Percentiles rank a stretch among this genome's conserved stretches.
Conservation (phyloP, 2,113 vertebrate species). For the Planiliza haematocheilus region DNA sequence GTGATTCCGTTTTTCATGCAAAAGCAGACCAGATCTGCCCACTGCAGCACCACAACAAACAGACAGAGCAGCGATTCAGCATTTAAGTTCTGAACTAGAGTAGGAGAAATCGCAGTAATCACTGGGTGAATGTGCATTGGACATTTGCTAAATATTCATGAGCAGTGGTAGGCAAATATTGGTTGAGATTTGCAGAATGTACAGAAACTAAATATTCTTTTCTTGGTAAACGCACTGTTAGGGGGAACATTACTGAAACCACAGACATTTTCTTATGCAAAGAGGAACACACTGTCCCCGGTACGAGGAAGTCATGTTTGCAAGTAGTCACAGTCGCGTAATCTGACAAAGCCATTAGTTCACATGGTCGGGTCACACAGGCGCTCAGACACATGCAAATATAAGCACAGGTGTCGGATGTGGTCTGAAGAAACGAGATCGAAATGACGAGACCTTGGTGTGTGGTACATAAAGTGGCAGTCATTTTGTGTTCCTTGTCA, state of each 20-base stretch:
- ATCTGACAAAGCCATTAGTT: slow-evolving; percentile 33
- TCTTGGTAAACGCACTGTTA: slow-evolving; percentile 9
- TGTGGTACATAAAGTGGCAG: slow-evolving; percentile 1
- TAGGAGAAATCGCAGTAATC: slow-evolving; percentile 10
- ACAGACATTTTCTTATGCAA: slow-evolving; percentile 33
- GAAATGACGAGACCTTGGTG: slow-evolving; percentile 9
- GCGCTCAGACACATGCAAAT: slow-evolving; percentile 1
- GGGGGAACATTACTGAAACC: background rate
- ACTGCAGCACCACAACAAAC: slow-evolving; percentile 33
- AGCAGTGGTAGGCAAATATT: slow-evolving; percentile 11
- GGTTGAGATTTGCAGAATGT: background rate
- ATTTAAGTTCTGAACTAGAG: background rate
- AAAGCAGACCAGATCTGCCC: slow-evolving; percentile 27
- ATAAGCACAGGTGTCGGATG: slow-evolving; percentile 29
- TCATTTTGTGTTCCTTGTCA: slow-evolving; percentile 15
- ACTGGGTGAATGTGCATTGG: slow-evolving; percentile 1
- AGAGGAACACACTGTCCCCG: slow-evolving; percentile 31
- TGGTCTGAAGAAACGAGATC: slow-evolving; percentile 1
- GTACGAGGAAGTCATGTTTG: slow-evolving; percentile 42
- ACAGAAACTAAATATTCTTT: slow-evolving; percentile 11
- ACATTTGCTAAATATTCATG: slow-evolving; percentile 1
- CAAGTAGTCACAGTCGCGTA: slow-evolving; percentile 16
- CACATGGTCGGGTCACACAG: slow-evolving; percentile 6
- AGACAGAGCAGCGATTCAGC: slow-evolving; percentile 21
- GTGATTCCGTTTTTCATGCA: slow-evolving; percentile 53